phyloP scores from a whole-genome alignment of 2,113 vertebrate species.

The Marmota flaviventris region DNA sequence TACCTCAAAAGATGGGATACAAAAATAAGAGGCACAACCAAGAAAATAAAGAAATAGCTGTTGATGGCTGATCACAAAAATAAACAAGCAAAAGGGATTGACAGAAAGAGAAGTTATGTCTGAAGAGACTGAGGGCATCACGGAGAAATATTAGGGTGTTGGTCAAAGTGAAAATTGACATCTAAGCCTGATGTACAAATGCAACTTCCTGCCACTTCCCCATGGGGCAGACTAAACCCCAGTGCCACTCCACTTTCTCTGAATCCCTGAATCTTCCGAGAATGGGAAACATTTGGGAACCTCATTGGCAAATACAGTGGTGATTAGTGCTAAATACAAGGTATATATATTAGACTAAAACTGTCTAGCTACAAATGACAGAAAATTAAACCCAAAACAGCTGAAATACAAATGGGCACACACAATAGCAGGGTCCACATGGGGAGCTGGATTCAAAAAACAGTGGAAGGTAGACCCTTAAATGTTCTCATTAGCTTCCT shows the following conservation, averaged over 20 bases:
- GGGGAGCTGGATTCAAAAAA: background rate
- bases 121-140: background rate
- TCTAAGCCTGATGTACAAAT: background rate
- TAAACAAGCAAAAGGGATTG: background rate
- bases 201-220: background rate
- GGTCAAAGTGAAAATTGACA: background rate
- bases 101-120: background rate
- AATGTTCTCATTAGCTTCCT: background rate
- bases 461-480: background rate
- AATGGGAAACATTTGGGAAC: background rate
- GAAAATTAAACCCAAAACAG: background rate
- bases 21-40: background rate
- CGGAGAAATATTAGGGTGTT: background rate
- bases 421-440: background rate
- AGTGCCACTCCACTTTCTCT: background rate
- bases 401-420: background rate
- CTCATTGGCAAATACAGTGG: background rate
- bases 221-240: background rate
- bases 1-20: background rate
- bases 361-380: background rate
- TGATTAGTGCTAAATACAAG: background rate
- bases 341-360: background rate
- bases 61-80: conserved; percentile 26
- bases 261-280: background rate
- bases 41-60: conserved; percentile 12